These are phyloP conservation scores for Mesembrinibis cayennensis DNA, from an alignment of 2,113 vertebrate species.

Conservation along the genomic window DNA sequence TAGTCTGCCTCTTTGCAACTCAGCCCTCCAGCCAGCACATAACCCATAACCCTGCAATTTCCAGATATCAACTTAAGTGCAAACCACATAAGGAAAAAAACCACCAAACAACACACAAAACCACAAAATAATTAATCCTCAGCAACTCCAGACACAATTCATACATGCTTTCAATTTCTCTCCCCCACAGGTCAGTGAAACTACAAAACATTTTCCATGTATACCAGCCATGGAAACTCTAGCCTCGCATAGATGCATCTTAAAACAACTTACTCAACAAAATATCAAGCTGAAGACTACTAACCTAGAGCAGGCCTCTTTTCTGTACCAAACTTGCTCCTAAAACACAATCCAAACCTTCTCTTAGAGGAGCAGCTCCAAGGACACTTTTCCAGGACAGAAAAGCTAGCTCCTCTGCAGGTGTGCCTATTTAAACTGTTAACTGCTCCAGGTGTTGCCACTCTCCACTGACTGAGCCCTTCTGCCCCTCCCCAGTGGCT, in stretches of 20 bases:
- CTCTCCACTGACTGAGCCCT: neutral
- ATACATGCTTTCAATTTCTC: neutral
- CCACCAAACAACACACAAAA: neutral
- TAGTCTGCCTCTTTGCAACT: neutral
- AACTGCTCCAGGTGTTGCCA: neutral
- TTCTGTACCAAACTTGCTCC: neutral
- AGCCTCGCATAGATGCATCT: neutral
- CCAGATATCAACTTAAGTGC: neutral
- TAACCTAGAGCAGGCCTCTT: neutral
- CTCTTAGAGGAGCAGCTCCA: rapidly evolving
- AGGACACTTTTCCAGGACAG: rapidly evolving
- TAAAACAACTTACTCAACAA: neutral
- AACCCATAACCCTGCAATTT: neutral
- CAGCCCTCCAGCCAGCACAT: neutral
- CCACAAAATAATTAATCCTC: neutral
- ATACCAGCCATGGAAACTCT: neutral
- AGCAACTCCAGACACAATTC: neutral
- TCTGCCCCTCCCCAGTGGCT: neutral
- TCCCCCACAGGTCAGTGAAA: neutral
- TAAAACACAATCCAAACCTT: neutral
- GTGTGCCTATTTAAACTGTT: neutral
- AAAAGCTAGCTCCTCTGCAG: rapidly evolving
- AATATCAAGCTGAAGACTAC: neutral
- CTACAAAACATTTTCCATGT: neutral
- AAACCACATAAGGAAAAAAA: neutral